Evolutionary conservation across 64 coral and sea anemone species (phyloP).

Genomic region (Anthopleura sola): DNA sequence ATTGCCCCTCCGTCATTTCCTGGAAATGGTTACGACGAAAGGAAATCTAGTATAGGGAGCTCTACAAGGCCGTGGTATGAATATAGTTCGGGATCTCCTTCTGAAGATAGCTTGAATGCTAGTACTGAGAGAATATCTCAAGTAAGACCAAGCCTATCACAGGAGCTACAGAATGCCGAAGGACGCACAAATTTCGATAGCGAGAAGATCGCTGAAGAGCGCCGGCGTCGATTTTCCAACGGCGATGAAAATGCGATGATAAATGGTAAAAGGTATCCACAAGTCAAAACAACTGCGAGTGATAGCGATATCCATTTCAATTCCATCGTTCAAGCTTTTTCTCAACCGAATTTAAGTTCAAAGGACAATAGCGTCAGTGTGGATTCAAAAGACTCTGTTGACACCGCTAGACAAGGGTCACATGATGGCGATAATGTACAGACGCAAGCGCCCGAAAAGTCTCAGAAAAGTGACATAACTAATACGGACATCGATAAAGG

Average conservation of each 20-base stretch:
- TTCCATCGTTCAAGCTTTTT: not conserved
- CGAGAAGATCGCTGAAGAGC: not conserved
- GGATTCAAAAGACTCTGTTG: not conserved
- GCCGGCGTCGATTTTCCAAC: not conserved
- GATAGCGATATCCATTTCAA: not conserved
- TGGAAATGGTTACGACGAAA: constrained; percentile 11
- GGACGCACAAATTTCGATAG: not conserved
- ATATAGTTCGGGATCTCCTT: constrained; percentile 35
- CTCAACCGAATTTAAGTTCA: not conserved
- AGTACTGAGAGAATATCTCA: constrained; percentile 1
- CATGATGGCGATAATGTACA: not conserved
- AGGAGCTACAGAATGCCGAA: not conserved
- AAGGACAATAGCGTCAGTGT: not conserved
- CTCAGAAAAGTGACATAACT: not conserved
- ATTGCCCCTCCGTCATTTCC: constrained; percentile 55
- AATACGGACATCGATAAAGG: not conserved
- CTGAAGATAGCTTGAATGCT: constrained; percentile 44
- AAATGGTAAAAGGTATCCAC: not conserved
- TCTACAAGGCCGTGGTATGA: constrained; percentile 42
- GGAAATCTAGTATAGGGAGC: not conserved
- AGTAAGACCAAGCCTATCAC: not conserved
- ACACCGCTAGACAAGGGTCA: not conserved
- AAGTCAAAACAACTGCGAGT: not conserved
- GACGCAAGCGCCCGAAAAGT: not conserved
- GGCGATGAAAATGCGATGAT: not conserved